Percentiles rank a stretch among this genome's conserved stretches.
These are phyloP conservation scores for Halocynthia aurantium DNA, from an alignment of 23 tunicate species.

Conservation along the genomic window DNA sequence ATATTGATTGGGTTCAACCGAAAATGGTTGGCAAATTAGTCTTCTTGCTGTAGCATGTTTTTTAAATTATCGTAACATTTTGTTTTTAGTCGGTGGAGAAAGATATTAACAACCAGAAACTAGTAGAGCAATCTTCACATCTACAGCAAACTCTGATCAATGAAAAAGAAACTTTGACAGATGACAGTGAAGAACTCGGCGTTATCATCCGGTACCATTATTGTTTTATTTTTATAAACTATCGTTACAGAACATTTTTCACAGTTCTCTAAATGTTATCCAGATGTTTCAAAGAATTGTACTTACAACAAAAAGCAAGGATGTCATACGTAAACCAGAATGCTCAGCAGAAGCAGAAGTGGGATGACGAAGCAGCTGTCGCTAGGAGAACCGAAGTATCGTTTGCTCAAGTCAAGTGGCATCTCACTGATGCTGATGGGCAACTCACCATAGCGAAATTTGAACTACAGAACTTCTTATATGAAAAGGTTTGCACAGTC, in stretches of 20 bases:
- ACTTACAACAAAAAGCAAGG: conserved; percentile 68
- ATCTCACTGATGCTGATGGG: conserved; percentile 84
- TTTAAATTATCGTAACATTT: not conserved
- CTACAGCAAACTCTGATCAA: conserved; percentile 28
- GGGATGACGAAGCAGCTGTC: conserved; percentile 76
- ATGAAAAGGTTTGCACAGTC: conserved; percentile 54
- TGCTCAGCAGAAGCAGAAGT: conserved; percentile 12
- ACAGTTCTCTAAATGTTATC: not conserved
- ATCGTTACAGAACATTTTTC: not conserved
- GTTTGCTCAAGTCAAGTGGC: conserved; percentile 81
- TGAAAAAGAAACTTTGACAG: conserved; percentile 79
- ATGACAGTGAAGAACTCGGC: conserved; percentile 76
- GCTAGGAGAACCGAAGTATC: conserved; percentile 87
- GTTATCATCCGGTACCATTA: conserved; percentile 63
- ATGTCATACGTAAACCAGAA: conserved; percentile 34
- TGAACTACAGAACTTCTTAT: conserved; percentile 82
- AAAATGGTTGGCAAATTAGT: too few relatives aligned
- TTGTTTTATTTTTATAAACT: not conserved
- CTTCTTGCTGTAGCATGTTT: too few relatives aligned
- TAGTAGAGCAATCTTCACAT: not conserved
- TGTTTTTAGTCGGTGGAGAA: conserved; percentile 5
- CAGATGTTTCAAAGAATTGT: conserved; percentile 93
- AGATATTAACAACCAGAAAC: conserved; percentile 7
- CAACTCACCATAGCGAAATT: conserved; percentile 89
- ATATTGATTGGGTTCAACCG: too few relatives aligned